Evolutionary conservation across 2,888 invertebrate species (phyloP), one percentile per base, ranked within the genome.

Genomic region (Dolomedes plantarius): DNA sequence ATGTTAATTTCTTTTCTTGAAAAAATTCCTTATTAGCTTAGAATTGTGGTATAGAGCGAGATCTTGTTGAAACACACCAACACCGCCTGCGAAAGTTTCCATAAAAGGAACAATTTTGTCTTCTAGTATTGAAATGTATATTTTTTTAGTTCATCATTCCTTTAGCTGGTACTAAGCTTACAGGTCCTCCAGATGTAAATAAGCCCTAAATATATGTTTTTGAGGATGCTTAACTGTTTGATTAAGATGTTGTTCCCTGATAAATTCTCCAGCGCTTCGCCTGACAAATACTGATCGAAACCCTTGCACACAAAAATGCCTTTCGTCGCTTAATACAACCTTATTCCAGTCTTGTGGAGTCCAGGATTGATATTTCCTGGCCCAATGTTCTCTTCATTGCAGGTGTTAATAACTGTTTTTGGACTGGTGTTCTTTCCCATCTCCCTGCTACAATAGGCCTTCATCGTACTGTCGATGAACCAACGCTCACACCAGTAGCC

Each of bases 371-470:
- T 28, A 27, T 64, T 64, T 64, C 19, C 1, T 64, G 64, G 11
- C 27, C 28, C 27, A 64, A 6, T 28, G 9, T 2, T 46, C 9
- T 64, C 56, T 56, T 56, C 6, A 64, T 64, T 64, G 1, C 64
- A 64, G 28, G n/a, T n/a, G n/a, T n/a, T 29, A 28, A 64, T 64
- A 28, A 28, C 64, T 0, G 9, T 23, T 64, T 28, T 23, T 27
- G 7, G 64, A 64, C 64, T 64, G 28, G 1, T 64, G 11, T 41
- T 19, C 16, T 69, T 69, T 27, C 1, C n/a, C 1, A 36, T 9
- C 39, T 41, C 23, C n/a, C 11, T 32, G 36, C 65, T 29, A 65
- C 65, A 65, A 29, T 65, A 31, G 65, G 41, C 41, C 41, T 46
- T 16, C n/a, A 16, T 46, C 46, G 16, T 16, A 46, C 16, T 46